Evolutionary conservation across 2,113 vertebrate genomes (phyloP).

Genomic region (Cyprinodon variegatus): DNA sequence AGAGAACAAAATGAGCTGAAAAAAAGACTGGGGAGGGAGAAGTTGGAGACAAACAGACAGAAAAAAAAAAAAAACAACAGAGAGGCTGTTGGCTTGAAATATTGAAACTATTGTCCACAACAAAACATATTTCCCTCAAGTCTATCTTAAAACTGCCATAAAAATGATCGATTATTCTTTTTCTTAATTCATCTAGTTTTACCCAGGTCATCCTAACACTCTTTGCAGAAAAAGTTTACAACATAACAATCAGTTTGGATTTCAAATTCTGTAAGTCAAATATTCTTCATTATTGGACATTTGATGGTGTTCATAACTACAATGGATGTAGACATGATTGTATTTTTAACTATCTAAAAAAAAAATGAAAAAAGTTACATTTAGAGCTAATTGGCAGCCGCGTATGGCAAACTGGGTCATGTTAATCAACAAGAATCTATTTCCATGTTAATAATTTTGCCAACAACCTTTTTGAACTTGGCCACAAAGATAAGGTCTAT

Average conservation of each 20-base stretch:
- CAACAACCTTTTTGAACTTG: background rate
- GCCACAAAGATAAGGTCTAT: no score
- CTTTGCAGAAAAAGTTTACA: background rate
- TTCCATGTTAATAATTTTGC: background rate
- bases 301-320: background rate
- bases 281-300: background rate
- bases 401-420: background rate
- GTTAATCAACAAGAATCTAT: background rate
- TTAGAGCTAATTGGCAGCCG: background rate
- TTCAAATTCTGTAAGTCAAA: background rate
- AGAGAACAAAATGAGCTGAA: slow-evolving; percentile 43
- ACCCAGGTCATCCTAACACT: background rate
- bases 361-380: background rate
- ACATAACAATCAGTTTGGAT: background rate
- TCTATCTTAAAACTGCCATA: background rate
- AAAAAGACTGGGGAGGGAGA: slow-evolving; percentile 5
- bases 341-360: background rate
- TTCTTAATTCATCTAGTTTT: background rate
- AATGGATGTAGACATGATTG: background rate
- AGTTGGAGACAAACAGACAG: background rate
- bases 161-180: no score
- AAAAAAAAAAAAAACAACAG: slow-evolving; percentile 9
- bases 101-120: slow-evolving; percentile 43
- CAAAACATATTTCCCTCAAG: background rate
- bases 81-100: slow-evolving; percentile 40